Conservation (phyloP, 1,140 invertebrate species). For the Colletes latitarsis region DNA sequence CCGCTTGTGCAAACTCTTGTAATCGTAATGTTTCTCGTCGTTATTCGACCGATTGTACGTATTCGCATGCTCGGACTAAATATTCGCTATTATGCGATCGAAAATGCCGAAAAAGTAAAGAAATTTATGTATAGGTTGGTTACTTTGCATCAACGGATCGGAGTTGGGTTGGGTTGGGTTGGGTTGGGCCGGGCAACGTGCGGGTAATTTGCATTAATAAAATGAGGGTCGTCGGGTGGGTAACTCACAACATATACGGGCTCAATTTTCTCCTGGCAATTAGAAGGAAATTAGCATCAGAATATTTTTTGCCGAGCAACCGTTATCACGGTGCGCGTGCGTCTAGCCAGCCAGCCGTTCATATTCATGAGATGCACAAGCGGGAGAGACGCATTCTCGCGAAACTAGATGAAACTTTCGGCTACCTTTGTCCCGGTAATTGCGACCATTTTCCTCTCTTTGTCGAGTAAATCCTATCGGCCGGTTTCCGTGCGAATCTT, state of each 20-base stretch:
- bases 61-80: no score
- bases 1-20: background rate
- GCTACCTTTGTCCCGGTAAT: background rate
- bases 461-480: no score
- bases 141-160: slow-evolving; percentile 13
- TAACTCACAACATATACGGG: background rate
- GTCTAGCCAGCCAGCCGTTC: background rate
- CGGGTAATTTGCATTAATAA: slow-evolving; percentile 43
- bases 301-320: slow-evolving; percentile 31
- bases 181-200: background rate
- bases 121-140: slow-evolving; percentile 33
- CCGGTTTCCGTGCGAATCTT: no score
- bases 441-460: background rate
- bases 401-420: slow-evolving; percentile 33
- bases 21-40: no score
- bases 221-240: slow-evolving; percentile 1
- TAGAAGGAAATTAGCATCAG: slow-evolving; percentile 45
- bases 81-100: background rate
- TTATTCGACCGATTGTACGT: no score
- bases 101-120: background rate
- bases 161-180: no score
- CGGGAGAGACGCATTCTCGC: background rate
- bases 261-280: slow-evolving; percentile 35
- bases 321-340: slow-evolving; percentile 1
- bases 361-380: slow-evolving; percentile 44